Base-by-base conservation (phyloP, 2,113 vertebrate species). In the Cathartes aura region DNA sequence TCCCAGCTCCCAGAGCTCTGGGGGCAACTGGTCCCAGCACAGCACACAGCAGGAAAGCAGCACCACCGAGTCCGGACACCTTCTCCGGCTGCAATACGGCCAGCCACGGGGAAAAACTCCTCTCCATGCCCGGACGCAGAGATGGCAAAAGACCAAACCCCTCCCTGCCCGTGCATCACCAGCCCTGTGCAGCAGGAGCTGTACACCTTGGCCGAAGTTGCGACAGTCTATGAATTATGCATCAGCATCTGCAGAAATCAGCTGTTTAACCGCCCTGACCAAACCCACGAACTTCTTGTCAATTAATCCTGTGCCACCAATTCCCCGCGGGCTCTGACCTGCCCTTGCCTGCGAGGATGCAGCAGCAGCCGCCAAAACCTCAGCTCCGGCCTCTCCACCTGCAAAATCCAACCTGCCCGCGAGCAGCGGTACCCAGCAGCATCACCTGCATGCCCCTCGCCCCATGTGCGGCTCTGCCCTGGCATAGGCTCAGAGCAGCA, bases 261-360 rank as follows among this genome's bases (percentile, higher is more conserved):
- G 81, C 43, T 2, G 2, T 92, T 89, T 45, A 76, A 70, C 75
- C 0, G 0, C 63, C 56, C 67, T 23, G 6, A 59, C 71, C 85
- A 81, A 93, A 89, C 70, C 90, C 38, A 8, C 5, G 0, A 85
- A 72, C 74, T 82, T 93, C 58, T 78, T 91, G 52, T 38, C 78
- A 80, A 72, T 90, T 75, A 75, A 93, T 91, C 83, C 81, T 52
- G 36, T 63, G 91, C 70, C 91, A 83, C 71, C 79, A 45, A 66
- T 40, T 83, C 89, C 62, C 76, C 1, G 1, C 1, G 11, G 84
- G 55, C 59, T 82, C 59, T 2, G 3, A 58, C 71, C 81, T 64
- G 78, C 62, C 74, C 94, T 75, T 70, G 63, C 55, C 78, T 56
- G 66, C 5, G 13, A 52, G 34, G 71, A 76, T 68, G 71, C 76